Evolutionary conservation across 1,140 invertebrate species (phyloP).

Genomic region (Lutraria rhynchaena): DNA sequence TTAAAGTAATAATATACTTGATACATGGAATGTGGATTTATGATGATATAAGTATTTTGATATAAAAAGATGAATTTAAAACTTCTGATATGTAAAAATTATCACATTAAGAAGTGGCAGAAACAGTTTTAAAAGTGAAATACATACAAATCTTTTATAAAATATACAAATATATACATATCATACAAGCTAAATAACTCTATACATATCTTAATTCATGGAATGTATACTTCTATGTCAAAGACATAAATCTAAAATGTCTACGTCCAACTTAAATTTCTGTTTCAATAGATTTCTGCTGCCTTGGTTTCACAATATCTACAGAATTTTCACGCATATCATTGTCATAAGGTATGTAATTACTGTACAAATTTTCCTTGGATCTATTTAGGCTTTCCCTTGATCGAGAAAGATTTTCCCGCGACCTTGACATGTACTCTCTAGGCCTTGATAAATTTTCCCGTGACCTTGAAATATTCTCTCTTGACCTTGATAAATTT

Average conservation of each 20-base stretch:
- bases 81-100: too few relatives aligned
- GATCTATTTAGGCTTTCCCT: conserved; percentile 14
- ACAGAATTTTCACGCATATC: conserved; percentile 39
- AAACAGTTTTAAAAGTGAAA: too few relatives aligned
- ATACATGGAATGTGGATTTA: too few relatives aligned
- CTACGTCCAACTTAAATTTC: conserved; percentile 20
- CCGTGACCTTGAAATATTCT: conserved; percentile 44
- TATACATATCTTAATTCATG: too few relatives aligned
- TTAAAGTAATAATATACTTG: too few relatives aligned
- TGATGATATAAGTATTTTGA: too few relatives aligned
- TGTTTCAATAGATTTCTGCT: conserved; percentile 57
- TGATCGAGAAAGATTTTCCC: conserved; percentile 35
- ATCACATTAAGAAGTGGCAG: too few relatives aligned
- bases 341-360: neutral
- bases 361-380: too few relatives aligned
- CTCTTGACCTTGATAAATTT: conserved; percentile 36
- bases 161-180: too few relatives aligned
- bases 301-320: conserved; percentile 48
- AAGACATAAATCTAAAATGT: neutral
- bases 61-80: too few relatives aligned
- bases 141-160: too few relatives aligned
- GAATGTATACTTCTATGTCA: neutral
- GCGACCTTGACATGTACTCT: conserved; percentile 35
- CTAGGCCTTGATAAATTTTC: conserved; percentile 43
- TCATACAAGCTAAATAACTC: too few relatives aligned